A percentile compares a stretch with the other conserved stretches of the same genome.
phyloP scores from a whole-genome alignment of 2,888 invertebrate genomes.

The Colletes collaris region DNA sequence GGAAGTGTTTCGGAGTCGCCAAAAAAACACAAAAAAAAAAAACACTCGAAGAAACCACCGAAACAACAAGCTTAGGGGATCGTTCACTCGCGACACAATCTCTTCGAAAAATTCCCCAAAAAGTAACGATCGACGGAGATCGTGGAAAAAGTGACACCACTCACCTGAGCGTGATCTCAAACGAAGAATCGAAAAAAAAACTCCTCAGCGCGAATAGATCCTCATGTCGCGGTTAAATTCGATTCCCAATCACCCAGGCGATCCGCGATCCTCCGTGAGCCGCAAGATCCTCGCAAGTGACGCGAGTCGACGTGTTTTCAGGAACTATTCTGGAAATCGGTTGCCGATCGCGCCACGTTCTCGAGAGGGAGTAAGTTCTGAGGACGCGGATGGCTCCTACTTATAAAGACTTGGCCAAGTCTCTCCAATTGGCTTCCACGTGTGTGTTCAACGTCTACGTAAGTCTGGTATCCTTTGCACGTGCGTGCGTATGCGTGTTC shows the following conservation, averaged over 20 bases:
- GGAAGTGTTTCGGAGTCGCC: no score
- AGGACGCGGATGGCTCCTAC: slow-evolving; percentile 82
- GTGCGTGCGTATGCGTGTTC: slow-evolving; percentile 61
- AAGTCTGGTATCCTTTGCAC: slow-evolving; percentile 61
- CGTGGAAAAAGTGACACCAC: not conserved
- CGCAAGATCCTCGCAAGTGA: slow-evolving; percentile 16
- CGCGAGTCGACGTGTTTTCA: slow-evolving; percentile 52
- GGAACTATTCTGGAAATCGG: slow-evolving; percentile 74
- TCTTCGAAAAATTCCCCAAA: not conserved
- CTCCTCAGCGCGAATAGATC: not conserved
- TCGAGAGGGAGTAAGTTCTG: slow-evolving; percentile 83
- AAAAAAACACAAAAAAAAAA: no score
- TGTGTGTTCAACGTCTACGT: slow-evolving; percentile 57
- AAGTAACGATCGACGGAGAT: not conserved
- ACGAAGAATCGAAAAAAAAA: slow-evolving; percentile 17
- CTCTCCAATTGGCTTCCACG: slow-evolving; percentile 77
- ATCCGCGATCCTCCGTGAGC: slow-evolving; percentile 21
- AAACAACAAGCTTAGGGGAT: no score
- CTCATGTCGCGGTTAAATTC: slow-evolving; percentile 49
- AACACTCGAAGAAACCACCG: not conserved
- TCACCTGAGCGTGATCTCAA: slow-evolving; percentile 28
- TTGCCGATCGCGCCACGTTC: slow-evolving; percentile 80
- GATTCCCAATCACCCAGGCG: not conserved
- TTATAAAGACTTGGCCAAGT: slow-evolving; percentile 82
- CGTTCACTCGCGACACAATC: slow-evolving; percentile 1